These are phyloP conservation scores for Tinamus guttatus DNA, from an alignment of 2,113 vertebrate genomes.

Conservation along the genomic window DNA sequence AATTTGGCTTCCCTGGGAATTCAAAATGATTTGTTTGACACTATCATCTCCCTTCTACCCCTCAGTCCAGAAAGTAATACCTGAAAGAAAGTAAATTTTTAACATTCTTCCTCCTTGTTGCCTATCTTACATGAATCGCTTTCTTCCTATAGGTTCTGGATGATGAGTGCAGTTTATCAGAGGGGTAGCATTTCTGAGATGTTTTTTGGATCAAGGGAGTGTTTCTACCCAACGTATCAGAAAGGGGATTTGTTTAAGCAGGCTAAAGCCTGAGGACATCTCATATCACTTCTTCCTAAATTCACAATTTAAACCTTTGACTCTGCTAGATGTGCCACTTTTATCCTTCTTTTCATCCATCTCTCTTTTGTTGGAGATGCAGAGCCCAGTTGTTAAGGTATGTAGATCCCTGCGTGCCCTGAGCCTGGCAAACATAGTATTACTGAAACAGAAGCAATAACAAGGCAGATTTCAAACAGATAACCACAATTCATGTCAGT, in stretches of 20 bases:
- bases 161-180: neutral
- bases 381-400: neutral
- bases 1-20: neutral
- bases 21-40: neutral
- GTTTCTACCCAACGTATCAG: fast-evolving
- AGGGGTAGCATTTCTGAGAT: neutral
- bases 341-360: neutral
- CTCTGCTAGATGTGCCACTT: fast-evolving
- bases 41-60: neutral
- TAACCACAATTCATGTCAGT: neutral
- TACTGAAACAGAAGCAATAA: neutral
- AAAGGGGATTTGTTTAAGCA: neutral
- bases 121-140: neutral
- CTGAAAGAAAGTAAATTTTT: neutral
- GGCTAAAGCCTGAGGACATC: neutral
- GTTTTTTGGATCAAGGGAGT: neutral
- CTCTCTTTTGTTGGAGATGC: neutral
- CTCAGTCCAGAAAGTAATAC: neutral
- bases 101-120: neutral
- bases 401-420: fast-evolving
- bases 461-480: neutral
- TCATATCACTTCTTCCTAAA: neutral
- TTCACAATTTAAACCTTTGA: neutral
- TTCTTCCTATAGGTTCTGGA: neutral
- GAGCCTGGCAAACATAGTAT: neutral